Conservation (phyloP, 2,888 invertebrate genomes). For the Urechis unicinctus region DNA sequence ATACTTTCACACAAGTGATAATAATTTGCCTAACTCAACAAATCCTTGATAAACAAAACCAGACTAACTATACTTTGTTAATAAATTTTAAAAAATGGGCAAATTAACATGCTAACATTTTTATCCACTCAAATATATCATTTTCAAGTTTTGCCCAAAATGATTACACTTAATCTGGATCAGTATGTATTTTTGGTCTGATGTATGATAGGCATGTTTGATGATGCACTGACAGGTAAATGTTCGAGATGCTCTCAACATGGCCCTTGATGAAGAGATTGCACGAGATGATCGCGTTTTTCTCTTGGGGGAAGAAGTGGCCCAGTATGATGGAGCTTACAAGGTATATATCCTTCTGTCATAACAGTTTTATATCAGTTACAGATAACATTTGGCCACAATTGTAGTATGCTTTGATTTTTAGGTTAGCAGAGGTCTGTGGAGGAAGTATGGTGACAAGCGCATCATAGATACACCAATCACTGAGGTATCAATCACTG, state of each 20-base stretch:
- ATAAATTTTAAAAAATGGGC: too few relatives aligned
- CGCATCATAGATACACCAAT: constrained; percentile 97
- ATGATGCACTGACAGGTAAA: constrained; percentile 78
- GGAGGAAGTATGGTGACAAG: constrained; percentile 97
- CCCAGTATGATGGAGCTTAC: constrained; percentile 97
- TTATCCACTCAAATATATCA: too few relatives aligned
- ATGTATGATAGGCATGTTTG: too few relatives aligned
- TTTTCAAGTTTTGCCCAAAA: too few relatives aligned
- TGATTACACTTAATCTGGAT: too few relatives aligned
- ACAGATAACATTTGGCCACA: background rate
- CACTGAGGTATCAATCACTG: constrained; percentile 62
- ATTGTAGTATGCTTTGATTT: too few relatives aligned
- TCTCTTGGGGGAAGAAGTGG: constrained; percentile 93
- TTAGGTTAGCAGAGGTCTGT: constrained; percentile 84
- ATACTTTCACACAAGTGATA: too few relatives aligned
- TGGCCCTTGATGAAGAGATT: constrained; percentile 95
- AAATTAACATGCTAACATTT: too few relatives aligned
- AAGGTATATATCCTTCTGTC: constrained; percentile 48
- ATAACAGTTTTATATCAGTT: background rate
- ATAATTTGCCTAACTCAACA: too few relatives aligned
- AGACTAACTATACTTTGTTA: too few relatives aligned
- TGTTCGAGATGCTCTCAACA: constrained; percentile 92
- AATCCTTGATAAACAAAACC: too few relatives aligned
- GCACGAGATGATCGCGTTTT: constrained; percentile 76
- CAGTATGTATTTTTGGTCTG: too few relatives aligned